Conservation (phyloP, 2,113 vertebrate genomes). For the Triplophysa siluroides region DNA sequence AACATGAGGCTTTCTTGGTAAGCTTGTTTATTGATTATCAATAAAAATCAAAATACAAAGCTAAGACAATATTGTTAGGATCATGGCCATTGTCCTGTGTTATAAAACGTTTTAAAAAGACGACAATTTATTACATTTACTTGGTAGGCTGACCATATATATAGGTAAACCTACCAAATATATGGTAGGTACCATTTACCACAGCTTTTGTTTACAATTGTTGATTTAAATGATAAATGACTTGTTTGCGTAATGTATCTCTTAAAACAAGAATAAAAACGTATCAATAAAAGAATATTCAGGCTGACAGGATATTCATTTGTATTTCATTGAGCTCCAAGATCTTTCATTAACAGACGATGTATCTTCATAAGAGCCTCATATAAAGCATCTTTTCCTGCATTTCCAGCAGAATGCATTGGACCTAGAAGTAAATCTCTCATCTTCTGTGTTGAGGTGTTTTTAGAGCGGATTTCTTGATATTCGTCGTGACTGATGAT, state of each 20-base stretch:
- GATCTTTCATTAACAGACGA: conserved; percentile 25
- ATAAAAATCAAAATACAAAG: neutral
- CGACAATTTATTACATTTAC: neutral
- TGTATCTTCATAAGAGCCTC: conserved; percentile 10
- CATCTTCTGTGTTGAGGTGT: conserved; percentile 3
- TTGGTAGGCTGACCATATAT: too few relatives aligned
- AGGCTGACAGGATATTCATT: neutral
- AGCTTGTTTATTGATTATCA: neutral
- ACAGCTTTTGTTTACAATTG: neutral
- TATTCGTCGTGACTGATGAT: conserved; percentile 36
- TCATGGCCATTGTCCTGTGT: neutral
- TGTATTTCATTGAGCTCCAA: conserved; percentile 10
- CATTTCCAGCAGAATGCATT: neutral
- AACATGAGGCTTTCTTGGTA: neutral
- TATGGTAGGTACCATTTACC: neutral
- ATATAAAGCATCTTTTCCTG: conserved; percentile 42
- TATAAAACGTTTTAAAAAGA: neutral
- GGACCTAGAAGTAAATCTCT: neutral
- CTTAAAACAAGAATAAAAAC: neutral
- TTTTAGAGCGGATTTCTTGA: neutral
- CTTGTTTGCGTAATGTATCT: neutral
- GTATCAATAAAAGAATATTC: neutral
- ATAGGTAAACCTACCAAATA: too few relatives aligned
- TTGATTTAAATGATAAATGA: neutral
- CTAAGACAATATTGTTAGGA: neutral